These are phyloP conservation scores for Caenorhabditis remanei DNA, from an alignment of 1,140 invertebrate genomes.

Conservation along the genomic window DNA sequence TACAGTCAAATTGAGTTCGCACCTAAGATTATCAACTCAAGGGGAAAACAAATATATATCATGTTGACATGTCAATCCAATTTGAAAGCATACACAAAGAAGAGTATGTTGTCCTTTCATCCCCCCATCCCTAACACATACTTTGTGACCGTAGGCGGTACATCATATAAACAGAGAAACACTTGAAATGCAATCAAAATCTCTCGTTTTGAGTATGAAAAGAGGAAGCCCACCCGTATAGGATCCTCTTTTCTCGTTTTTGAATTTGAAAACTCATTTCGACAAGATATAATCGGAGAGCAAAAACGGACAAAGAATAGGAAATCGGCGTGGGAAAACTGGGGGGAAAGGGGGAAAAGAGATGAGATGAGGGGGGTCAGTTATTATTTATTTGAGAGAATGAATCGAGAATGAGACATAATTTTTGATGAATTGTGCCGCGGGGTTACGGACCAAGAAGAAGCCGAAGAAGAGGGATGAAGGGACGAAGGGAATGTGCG, in stretches of 20 bases:
- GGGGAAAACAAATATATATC: not conserved
- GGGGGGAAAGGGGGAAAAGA: not conserved
- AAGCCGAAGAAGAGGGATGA: not conserved
- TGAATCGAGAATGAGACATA: conserved; percentile 6
- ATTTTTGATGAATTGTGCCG: conserved; percentile 55
- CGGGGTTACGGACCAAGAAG: not conserved
- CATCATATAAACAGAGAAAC: not conserved
- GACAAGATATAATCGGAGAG: not conserved
- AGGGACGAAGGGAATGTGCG: conserved; percentile 11
- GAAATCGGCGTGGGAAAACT: conserved; percentile 31
- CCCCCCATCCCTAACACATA: not conserved
- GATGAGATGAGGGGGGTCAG: not conserved
- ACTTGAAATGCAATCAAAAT: conserved; percentile 56
- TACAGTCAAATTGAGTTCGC: not conserved
- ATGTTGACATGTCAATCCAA: conserved; percentile 29
- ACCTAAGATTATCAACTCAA: not conserved
- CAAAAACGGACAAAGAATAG: conserved; percentile 1
- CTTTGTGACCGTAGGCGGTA: not conserved
- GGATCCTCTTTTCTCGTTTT: not conserved
- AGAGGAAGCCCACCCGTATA: conserved; percentile 16
- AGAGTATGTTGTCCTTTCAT: conserved; percentile 15
- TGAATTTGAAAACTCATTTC: not conserved
- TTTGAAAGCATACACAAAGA: not conserved
- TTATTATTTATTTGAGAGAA: conserved; percentile 19
- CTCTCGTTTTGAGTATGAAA: not conserved